Percentiles rank a stretch among this genome's conserved stretches.
phyloP scores from a whole-genome alignment of 2,797 vertebrate genomes.

The Epinephelus malabaricus region DNA sequence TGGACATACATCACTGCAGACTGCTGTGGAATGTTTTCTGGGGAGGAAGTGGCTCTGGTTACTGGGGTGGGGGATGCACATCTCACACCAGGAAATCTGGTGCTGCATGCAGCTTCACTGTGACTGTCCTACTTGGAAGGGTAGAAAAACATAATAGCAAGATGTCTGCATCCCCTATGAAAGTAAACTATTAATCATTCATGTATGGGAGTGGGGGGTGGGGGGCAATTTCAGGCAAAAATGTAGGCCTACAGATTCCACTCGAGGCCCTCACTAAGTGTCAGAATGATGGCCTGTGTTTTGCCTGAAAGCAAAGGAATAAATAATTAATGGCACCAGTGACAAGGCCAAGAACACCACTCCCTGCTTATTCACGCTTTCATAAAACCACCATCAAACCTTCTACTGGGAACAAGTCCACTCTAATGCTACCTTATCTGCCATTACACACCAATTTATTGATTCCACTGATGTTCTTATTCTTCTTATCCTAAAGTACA shows the following conservation, averaged over 20 bases:
- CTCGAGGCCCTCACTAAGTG: conserved; percentile 44
- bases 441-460: conserved; percentile 9
- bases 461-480: conserved; percentile 7
- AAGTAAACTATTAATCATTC: conserved; percentile 79
- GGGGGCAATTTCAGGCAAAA: conserved; percentile 55
- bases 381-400: conserved; percentile 40
- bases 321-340: conserved; percentile 78
- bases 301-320: conserved; percentile 77
- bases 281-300: conserved; percentile 46
- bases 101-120: conserved; percentile 50
- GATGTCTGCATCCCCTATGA: conserved; percentile 51
- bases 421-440: conserved; percentile 2
- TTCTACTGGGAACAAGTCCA: conserved; percentile 31
- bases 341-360: conserved; percentile 58
- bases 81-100: conserved; percentile 70
- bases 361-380: conserved; percentile 53
- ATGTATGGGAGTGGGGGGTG: conserved; percentile 36
- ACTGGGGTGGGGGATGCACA: conserved; percentile 51
- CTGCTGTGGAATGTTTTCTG: conserved; percentile 79
- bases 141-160: conserved; percentile 42
- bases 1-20: conserved; percentile 79
- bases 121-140: conserved; percentile 45
- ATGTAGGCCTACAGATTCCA: conserved; percentile 46
- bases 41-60: conserved; percentile 76
- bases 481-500: background rate